phyloP scores from a whole-genome alignment of 2,113 vertebrate genomes.

The Microtus pennsylvanicus region DNA sequence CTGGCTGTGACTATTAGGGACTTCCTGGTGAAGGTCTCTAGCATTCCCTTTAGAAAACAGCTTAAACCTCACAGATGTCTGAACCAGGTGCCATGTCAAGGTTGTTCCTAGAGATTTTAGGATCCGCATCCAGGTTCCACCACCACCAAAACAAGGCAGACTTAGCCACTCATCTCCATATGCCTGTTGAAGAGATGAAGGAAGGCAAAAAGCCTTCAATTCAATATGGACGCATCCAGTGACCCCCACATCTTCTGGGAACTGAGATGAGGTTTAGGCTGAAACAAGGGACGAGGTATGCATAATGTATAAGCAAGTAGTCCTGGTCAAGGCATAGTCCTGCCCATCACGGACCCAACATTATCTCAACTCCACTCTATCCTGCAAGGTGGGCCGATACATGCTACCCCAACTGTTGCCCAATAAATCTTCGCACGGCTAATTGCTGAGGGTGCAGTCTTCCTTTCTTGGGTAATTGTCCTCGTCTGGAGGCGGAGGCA shows the following conservation, averaged over 20 bases:
- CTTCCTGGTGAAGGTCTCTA: background rate
- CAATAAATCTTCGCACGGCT: background rate
- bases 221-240: background rate
- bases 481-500: background rate
- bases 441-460: background rate
- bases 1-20: background rate
- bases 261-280: background rate
- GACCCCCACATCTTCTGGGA: background rate
- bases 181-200: background rate
- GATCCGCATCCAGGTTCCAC: rapidly evolving
- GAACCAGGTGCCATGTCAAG: background rate
- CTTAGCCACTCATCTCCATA: background rate
- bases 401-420: background rate
- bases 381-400: too few relatives aligned
- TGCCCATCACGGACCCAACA: too few relatives aligned
- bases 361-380: too few relatives aligned
- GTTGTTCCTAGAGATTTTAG: background rate
- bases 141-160: background rate
- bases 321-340: background rate
- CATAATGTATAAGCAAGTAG: background rate
- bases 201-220: background rate
- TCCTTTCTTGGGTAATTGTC: background rate
- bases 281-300: background rate
- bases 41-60: background rate
- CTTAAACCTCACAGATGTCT: background rate